These are phyloP conservation scores for Phenganax marumi DNA, from an alignment of 92 coral and sea anemone species.

Conservation along the genomic window DNA sequence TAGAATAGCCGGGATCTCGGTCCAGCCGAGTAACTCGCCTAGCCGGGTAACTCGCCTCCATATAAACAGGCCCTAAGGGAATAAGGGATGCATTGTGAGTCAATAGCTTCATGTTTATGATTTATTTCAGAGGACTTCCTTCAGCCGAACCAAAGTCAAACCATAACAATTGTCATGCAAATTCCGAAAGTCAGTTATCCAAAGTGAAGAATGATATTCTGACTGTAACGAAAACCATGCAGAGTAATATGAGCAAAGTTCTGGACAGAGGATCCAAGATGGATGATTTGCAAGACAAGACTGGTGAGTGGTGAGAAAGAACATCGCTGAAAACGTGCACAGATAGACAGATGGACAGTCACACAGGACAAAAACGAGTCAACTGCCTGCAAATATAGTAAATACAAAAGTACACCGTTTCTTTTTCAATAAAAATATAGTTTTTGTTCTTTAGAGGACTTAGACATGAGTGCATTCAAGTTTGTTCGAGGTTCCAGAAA, in stretches of 20 bases:
- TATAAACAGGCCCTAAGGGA: too few relatives aligned
- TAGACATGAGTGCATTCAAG: conserved; percentile 89
- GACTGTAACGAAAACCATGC: conserved; percentile 89
- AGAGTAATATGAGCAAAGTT: conserved; percentile 83
- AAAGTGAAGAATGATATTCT: conserved; percentile 83
- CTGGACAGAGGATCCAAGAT: conserved; percentile 90
- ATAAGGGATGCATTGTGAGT: too few relatives aligned
- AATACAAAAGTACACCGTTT: neutral
- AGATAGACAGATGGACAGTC: neutral
- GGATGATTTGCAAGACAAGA: conserved; percentile 94
- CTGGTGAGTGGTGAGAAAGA: conserved; percentile 69
- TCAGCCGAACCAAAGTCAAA: conserved; percentile 52
- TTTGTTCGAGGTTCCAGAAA: conserved; percentile 89
- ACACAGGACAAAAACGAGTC: neutral
- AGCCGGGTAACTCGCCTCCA: too few relatives aligned
- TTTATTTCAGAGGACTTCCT: conserved; percentile 67
- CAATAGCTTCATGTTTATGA: too few relatives aligned
- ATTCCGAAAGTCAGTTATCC: conserved; percentile 69
- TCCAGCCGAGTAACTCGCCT: too few relatives aligned
- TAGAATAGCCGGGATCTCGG: too few relatives aligned
- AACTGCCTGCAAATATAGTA: neutral
- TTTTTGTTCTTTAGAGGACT: conserved; percentile 61
- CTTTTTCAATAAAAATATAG: neutral
- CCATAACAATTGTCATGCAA: neutral
- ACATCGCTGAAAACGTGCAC: neutral